Evolutionary conservation across 2,113 vertebrate genomes (phyloP).

Genomic region (Planiliza haematocheilus): DNA sequence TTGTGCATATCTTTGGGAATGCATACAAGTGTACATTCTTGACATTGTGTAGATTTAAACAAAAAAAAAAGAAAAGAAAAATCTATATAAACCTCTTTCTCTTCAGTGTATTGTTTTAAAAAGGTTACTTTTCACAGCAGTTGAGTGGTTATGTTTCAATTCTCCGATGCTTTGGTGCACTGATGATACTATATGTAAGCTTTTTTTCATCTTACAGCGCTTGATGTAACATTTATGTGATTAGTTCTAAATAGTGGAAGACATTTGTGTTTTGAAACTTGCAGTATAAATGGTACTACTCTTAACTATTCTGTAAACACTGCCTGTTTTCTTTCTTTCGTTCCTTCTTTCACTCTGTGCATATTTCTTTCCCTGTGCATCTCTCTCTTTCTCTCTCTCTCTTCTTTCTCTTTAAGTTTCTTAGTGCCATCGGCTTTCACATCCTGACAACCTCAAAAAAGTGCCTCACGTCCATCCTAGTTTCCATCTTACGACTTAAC

Average conservation of each 20-base stretch:
- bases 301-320: constrained; percentile 86
- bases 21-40: constrained; percentile 83
- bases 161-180: constrained; percentile 84
- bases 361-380: constrained; percentile 66
- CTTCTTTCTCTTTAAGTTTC: constrained; percentile 48
- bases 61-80: constrained; percentile 54
- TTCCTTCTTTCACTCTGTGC: constrained; percentile 62
- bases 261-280: constrained; percentile 86
- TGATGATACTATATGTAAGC: constrained; percentile 81
- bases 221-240: constrained; percentile 85
- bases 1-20: constrained; percentile 84
- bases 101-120: constrained; percentile 82
- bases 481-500: constrained; percentile 88
- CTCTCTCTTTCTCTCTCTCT: constrained; percentile 38
- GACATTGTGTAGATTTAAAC: constrained; percentile 80
- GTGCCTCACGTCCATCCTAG: constrained; percentile 95
- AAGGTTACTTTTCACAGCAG: constrained; percentile 83
- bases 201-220: constrained; percentile 83
- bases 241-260: constrained; percentile 85
- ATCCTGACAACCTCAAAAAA: constrained; percentile 90
- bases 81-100: constrained; percentile 82
- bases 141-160: constrained; percentile 83
- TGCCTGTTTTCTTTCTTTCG: constrained; percentile 79
- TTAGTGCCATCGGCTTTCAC: constrained; percentile 87
- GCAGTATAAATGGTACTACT: constrained; percentile 86